These are phyloP conservation scores for Drosophila takahashii DNA, from an alignment of 1,140 invertebrate genomes.

Conservation along the genomic window DNA sequence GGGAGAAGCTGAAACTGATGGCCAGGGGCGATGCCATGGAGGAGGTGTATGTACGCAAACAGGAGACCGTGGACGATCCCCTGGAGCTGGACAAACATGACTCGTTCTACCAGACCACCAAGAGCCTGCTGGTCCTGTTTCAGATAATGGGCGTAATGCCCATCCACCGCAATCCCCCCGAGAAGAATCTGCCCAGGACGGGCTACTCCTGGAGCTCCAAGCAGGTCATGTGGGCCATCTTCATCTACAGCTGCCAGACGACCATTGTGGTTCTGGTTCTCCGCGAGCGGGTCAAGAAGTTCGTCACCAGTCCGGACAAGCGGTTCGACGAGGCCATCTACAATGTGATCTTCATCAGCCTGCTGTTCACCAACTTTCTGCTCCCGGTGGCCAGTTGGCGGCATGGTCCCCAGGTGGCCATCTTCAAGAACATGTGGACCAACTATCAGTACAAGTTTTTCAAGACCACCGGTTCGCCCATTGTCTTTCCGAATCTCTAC, in stretches of 20 bases:
- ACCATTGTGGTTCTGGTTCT: slow-evolving; percentile 86
- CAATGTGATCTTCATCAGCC: slow-evolving; percentile 89
- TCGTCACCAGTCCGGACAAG: slow-evolving; percentile 87
- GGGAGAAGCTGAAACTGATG: slow-evolving; percentile 73
- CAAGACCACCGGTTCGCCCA: slow-evolving; percentile 87
- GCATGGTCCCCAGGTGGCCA: slow-evolving; percentile 88
- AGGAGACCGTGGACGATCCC: slow-evolving; percentile 78
- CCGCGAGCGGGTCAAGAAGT: slow-evolving; percentile 85
- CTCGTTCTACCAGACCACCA: slow-evolving; percentile 88
- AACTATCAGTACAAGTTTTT: slow-evolving; percentile 89
- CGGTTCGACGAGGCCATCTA: slow-evolving; percentile 90
- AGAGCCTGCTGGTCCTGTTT: slow-evolving; percentile 88
- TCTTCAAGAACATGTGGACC: slow-evolving; percentile 91
- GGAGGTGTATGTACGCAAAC: slow-evolving; percentile 71
- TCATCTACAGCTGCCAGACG: slow-evolving; percentile 86
- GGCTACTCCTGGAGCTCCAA: slow-evolving; percentile 87
- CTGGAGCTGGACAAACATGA: slow-evolving; percentile 86
- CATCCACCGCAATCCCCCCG: slow-evolving; percentile 87
- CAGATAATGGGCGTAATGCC: slow-evolving; percentile 91
- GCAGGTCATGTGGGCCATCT: slow-evolving; percentile 87
- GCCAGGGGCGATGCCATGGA: slow-evolving; percentile 58
- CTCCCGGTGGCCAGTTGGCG: slow-evolving; percentile 89
- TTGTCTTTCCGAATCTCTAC: slow-evolving; percentile 88
- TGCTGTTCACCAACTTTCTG: slow-evolving; percentile 89
- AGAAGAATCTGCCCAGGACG: slow-evolving; percentile 85